Evolutionary conservation across 2,113 vertebrate genomes (phyloP).

Genomic region (Campylomormyrus numenius): DNA sequence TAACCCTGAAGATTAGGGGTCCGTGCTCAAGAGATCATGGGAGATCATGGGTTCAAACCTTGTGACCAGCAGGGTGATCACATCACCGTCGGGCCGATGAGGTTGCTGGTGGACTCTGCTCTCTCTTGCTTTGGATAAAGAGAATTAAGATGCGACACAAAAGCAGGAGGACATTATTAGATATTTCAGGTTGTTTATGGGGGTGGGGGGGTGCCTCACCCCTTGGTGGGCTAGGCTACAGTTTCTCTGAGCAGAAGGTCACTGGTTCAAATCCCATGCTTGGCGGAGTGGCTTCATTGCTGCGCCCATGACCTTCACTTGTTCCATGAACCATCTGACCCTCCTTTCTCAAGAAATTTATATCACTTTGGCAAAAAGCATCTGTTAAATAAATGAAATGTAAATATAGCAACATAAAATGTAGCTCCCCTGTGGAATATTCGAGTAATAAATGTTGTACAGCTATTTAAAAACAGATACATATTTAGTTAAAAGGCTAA

Average conservation of each 20-base stretch:
- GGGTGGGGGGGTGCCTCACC: neutral
- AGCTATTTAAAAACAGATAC: neutral
- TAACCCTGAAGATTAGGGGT: neutral
- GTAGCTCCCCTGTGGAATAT: conserved; percentile 28
- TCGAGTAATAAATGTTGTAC: neutral
- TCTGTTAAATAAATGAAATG: neutral
- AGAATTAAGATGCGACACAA: neutral
- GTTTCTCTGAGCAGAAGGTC: neutral
- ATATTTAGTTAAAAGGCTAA: neutral
- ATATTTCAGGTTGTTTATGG: neutral
- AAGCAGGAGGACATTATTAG: neutral
- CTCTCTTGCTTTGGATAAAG: neutral
- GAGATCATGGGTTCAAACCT: neutral
- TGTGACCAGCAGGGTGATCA: neutral
- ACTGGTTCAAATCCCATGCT: neutral
- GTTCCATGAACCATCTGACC: neutral
- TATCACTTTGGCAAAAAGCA: neutral
- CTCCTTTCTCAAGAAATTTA: conserved; percentile 18
- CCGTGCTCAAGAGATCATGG: neutral
- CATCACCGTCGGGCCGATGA: neutral
- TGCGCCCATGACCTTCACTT: neutral
- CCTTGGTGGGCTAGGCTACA: neutral
- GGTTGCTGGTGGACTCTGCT: neutral
- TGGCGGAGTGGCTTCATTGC: neutral
- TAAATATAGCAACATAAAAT: conserved; percentile 2